Evolutionary conservation across 2,113 vertebrate species (phyloP).

Genomic region (Ovibos moschatus): DNA sequence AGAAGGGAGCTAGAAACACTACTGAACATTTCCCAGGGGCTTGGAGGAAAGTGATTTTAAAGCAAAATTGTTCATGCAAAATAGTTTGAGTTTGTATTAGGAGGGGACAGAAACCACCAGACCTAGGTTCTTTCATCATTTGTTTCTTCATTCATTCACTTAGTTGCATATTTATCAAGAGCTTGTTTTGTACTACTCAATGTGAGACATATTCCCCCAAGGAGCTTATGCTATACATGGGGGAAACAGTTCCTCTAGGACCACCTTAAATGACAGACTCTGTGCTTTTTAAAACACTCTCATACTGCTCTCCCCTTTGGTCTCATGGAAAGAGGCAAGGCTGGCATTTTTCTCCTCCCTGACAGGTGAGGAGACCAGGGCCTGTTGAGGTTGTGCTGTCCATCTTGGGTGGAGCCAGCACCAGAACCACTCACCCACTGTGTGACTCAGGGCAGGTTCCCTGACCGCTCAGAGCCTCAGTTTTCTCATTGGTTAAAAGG

Average conservation of each 20-base stretch:
- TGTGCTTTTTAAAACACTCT: background rate
- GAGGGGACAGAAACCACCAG: background rate
- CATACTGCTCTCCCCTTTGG: background rate
- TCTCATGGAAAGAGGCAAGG: background rate
- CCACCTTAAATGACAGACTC: background rate
- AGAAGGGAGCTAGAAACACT: background rate
- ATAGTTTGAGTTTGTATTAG: background rate
- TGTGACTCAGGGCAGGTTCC: background rate
- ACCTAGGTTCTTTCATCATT: background rate
- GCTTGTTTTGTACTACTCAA: background rate
- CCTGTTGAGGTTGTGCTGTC: background rate
- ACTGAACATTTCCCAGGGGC: background rate
- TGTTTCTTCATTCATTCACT: background rate
- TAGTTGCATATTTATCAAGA: background rate
- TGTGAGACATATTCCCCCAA: background rate
- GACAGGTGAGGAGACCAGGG: background rate
- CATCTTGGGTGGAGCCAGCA: background rate
- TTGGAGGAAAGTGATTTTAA: background rate
- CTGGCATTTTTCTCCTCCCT: background rate
- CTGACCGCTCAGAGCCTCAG: background rate
- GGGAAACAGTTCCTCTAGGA: background rate
- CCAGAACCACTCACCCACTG: background rate
- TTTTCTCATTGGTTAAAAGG: background rate
- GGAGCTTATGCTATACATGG: accelerated
- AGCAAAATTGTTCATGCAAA: background rate